These are phyloP conservation scores for Arrhopalites spinosus DNA, from an alignment of 2,888 invertebrate species.

Conservation along the genomic window DNA sequence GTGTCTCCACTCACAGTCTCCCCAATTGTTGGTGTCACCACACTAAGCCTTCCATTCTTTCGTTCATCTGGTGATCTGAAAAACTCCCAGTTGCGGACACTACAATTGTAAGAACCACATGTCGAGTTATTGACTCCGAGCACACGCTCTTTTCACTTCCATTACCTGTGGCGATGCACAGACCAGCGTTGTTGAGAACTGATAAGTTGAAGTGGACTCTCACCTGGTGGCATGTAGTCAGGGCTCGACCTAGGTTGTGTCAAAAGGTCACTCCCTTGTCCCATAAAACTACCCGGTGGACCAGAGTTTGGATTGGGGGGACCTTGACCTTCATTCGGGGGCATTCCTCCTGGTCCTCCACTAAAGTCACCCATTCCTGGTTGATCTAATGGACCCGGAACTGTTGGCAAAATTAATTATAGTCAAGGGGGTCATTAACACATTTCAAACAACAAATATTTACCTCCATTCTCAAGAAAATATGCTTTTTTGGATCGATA, in stretches of 20 bases:
- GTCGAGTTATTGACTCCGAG: conserved; percentile 35
- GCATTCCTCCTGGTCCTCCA: conserved; percentile 65
- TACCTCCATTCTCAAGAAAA: neutral
- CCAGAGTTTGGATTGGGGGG: conserved; percentile 46
- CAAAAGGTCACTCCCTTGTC: conserved; percentile 57
- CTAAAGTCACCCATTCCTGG: conserved; percentile 75
- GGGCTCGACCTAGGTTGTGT: conserved; percentile 62
- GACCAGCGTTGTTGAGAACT: conserved; percentile 35
- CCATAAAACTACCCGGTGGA: conserved; percentile 55
- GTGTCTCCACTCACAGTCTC: conserved; percentile 27
- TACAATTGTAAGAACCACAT: conserved; percentile 36
- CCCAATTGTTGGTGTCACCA: conserved; percentile 43
- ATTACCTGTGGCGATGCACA: conserved; percentile 34
- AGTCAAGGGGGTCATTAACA: no score
- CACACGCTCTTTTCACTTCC: conserved; percentile 25
- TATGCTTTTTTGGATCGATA: neutral
- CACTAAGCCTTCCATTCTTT: conserved; percentile 53
- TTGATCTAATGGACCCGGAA: conserved; percentile 57
- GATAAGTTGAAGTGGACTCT: conserved; percentile 38
- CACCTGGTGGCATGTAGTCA: conserved; percentile 61
- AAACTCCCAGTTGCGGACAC: conserved; percentile 51
- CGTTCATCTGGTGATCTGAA: conserved; percentile 51
- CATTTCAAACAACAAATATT: conserved; percentile 10
- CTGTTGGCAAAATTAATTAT: no score
- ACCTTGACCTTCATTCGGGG: conserved; percentile 58